These are phyloP conservation scores for Epizoanthus ramosus DNA, from an alignment of 92 coral and sea anemone species.

Conservation along the genomic window DNA sequence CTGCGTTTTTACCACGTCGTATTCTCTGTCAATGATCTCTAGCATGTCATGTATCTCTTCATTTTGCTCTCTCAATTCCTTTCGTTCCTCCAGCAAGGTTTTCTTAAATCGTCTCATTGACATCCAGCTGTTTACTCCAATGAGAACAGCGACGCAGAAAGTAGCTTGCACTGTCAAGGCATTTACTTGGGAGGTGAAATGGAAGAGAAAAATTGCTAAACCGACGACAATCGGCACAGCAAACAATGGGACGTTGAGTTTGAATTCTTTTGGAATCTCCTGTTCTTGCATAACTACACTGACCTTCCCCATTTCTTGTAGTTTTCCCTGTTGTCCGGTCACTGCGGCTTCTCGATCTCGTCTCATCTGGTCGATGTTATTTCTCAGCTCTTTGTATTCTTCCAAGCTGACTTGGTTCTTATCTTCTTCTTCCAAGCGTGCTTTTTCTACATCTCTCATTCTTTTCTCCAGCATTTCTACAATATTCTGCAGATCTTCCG, in stretches of 20 bases:
- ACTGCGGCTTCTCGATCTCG: conserved; percentile 61
- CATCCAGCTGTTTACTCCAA: conserved; percentile 69
- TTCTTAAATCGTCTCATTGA: conserved; percentile 55
- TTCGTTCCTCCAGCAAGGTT: conserved; percentile 69
- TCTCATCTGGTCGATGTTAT: conserved; percentile 70
- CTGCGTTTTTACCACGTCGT: conserved; percentile 82
- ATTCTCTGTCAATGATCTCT: conserved; percentile 77
- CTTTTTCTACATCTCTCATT: conserved; percentile 62
- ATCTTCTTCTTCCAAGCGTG: conserved; percentile 70
- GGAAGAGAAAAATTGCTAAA: conserved; percentile 53
- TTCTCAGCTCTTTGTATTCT: conserved; percentile 74
- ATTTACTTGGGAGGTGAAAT: conserved; percentile 56
- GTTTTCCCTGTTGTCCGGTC: conserved; percentile 45
- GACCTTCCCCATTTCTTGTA: conserved; percentile 49
- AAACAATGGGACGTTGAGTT: conserved; percentile 53
- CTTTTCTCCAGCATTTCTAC: conserved; percentile 58
- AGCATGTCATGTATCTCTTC: conserved; percentile 81
- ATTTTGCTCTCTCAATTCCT: conserved; percentile 64
- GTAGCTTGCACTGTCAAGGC: conserved; percentile 53
- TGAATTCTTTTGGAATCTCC: conserved; percentile 54
- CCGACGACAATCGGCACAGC: conserved; percentile 71
- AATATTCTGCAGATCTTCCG: conserved; percentile 46
- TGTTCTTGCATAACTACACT: conserved; percentile 22
- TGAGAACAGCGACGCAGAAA: conserved; percentile 33
- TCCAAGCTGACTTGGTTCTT: conserved; percentile 54